Percentiles rank a stretch among this genome's conserved stretches.
phyloP scores from a whole-genome alignment of 2,888 invertebrate species.

The Sympetrum striolatum region DNA sequence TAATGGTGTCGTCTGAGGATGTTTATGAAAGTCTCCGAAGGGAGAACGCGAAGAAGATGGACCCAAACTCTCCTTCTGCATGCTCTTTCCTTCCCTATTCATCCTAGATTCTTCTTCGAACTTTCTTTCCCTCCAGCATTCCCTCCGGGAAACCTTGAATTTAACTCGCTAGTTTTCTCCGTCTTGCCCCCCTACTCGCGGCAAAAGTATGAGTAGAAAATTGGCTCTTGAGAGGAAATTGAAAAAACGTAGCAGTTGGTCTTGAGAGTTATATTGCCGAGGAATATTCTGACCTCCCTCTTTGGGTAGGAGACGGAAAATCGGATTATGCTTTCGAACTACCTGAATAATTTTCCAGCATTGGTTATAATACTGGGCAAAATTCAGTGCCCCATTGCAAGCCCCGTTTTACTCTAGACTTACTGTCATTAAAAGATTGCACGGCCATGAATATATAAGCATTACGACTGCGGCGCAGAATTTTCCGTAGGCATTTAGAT shows the following conservation, averaged over 20 bases:
- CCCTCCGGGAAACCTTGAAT: not conserved
- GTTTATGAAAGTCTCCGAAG: not conserved
- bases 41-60: not conserved
- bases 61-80: not conserved
- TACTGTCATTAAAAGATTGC: no score
- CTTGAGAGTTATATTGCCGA: slow-evolving; percentile 34
- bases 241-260: slow-evolving; percentile 38
- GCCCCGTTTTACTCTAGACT: not conserved
- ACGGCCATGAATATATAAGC: no score
- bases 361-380: not conserved
- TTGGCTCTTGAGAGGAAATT: slow-evolving; percentile 40
- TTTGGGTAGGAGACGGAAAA: not conserved
- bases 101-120: not conserved
- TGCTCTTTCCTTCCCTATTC: not conserved
- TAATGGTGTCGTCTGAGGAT: slow-evolving; percentile 15
- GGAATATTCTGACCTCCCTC: slow-evolving; percentile 15
- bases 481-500: no score
- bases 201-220: slow-evolving; percentile 32
- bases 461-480: no score
- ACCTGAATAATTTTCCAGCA: slow-evolving; percentile 12
- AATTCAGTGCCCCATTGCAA: not conserved
- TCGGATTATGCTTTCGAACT: not conserved
- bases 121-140: not conserved
- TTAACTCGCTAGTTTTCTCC: not conserved
- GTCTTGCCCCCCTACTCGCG: not conserved